Conservation (phyloP, 2,113 vertebrate genomes). For the Pomatorhinus ruficollis region DNA sequence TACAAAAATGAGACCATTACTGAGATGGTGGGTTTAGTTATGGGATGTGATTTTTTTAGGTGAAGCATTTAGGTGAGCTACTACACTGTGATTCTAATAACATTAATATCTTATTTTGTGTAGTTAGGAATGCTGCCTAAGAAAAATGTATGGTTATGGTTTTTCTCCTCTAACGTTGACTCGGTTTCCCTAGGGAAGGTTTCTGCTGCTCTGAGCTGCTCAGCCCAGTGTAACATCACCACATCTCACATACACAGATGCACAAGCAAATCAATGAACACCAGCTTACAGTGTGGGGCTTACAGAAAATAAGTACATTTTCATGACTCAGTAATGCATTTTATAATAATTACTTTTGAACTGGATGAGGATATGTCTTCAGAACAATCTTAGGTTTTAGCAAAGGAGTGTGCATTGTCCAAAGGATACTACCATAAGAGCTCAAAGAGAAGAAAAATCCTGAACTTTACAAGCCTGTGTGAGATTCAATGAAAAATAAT, state of each 20-base stretch:
- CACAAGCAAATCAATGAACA: not conserved
- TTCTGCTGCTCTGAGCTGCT: not conserved
- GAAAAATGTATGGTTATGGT: not conserved
- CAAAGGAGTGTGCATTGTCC: not conserved
- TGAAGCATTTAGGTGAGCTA: not conserved
- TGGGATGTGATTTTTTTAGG: not conserved
- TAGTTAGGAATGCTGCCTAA: not conserved
- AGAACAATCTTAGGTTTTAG: not conserved
- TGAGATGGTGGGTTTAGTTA: not conserved
- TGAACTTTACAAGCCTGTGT: not conserved
- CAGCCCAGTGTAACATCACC: rapidly evolving
- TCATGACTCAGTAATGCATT: not conserved
- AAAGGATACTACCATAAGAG: not conserved
- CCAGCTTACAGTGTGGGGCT: not conserved
- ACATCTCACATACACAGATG: not conserved
- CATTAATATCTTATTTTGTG: not conserved
- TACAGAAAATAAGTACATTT: not conserved
- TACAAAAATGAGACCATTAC: not conserved
- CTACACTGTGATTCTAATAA: not conserved
- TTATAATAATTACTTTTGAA: not conserved
- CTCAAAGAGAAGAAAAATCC: not conserved
- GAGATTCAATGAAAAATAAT: not conserved
- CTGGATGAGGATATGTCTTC: not conserved
- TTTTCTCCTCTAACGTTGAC: not conserved
- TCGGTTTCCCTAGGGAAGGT: not conserved